Conservation (phyloP, 2,888 invertebrate genomes). For the Rugalucina vietnamica region DNA sequence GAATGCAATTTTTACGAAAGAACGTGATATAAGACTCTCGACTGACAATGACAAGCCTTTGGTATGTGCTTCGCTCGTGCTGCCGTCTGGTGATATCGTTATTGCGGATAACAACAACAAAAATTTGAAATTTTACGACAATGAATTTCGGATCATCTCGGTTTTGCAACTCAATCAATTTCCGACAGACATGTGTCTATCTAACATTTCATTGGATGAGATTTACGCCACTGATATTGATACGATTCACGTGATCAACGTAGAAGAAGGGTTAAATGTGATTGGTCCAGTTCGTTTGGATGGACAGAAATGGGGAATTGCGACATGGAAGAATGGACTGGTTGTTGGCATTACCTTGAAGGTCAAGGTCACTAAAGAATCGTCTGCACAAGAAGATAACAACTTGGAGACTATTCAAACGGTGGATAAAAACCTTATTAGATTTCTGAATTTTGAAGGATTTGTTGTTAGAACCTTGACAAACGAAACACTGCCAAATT, state of each 20-base stretch:
- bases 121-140: conserved; percentile 52
- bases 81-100: conserved; percentile 36
- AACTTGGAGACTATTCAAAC: not conserved
- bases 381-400: not conserved
- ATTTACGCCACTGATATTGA: conserved; percentile 43
- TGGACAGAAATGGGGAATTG: conserved; percentile 47
- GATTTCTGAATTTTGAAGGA: conserved; percentile 47
- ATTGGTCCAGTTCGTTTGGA: conserved; percentile 26
- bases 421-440: conserved; percentile 10
- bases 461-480: conserved; percentile 25
- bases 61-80: conserved; percentile 42
- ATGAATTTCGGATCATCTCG: conserved; percentile 19
- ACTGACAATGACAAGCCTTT: conserved; percentile 53
- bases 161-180: conserved; percentile 34
- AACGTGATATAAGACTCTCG: not conserved
- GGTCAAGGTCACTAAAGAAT: not conserved
- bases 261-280: conserved; percentile 13
- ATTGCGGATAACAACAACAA: conserved; percentile 56
- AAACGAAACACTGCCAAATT: conserved; percentile 3
- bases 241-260: conserved; percentile 28
- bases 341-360: conserved; percentile 25
- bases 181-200: conserved; percentile 50
- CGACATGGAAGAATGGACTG: conserved; percentile 48
- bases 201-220: conserved; percentile 29
- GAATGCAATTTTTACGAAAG: not conserved